Evolutionary conservation across 1,140 invertebrate genomes (phyloP), one percentile per base, ranked within the genome.

Genomic region (Cydia strobilella): DNA sequence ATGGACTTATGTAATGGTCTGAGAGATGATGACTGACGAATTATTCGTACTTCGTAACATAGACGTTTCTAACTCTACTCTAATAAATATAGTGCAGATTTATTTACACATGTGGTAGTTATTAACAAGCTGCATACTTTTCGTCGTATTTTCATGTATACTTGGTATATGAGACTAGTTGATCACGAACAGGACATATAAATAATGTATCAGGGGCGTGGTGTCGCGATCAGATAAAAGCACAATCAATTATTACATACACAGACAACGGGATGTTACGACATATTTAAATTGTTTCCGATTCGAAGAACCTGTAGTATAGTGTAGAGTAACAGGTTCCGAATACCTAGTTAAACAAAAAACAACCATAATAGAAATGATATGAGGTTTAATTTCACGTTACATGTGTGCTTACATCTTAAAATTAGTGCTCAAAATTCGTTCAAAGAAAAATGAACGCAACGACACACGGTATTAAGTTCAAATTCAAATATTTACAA

Each of bases 281-380:
- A 59, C 31, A 35, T 69, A 69, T 39, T 69, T 39, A 35, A 69
- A 69, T 69, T 15, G 35, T 69, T 69, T 69, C 65, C 65, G 65
- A 69, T 69, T 4, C 31, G 65, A 42, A 3, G 15, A 31, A 69
- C 65, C 65, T 69, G 31, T 39, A 18, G 23, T 12, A 27, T n/a
- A 66, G 42, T 69, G 31, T 39, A 18, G 23, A 23, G 63, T n/a
- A 66, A 69, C 65, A 69, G 65, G 65, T 69, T 69, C 31, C 27
- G n/a, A 35, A 39, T 9, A 69, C n/a, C n/a, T 10, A 13, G 7
- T 12, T 12, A 2, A 39, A 69, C n/a, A 9, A 20, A 35, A 69
- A 35, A 10, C 27, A 35, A 42, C n/a, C 31, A 35, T 69, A 69
- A 25, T 6, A 3, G 1, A 20, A 59, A 5, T 12, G 10, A 12